Evolutionary conservation across 2,888 invertebrate genomes (phyloP), one percentile per base, ranked within the genome.

Genomic region (Aspidiotus destructor): DNA sequence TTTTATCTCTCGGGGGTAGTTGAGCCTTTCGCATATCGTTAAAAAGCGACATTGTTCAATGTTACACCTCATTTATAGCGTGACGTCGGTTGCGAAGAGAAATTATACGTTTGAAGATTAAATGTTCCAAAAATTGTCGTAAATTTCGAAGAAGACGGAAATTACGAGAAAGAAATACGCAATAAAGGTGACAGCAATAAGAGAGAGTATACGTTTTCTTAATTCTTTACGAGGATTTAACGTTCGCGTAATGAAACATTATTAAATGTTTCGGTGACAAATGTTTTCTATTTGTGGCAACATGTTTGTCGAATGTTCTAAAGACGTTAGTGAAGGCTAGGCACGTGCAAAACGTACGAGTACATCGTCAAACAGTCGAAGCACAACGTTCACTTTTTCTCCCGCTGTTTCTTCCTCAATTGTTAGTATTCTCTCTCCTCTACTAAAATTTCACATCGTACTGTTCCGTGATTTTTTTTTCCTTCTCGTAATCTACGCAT

Each of bases 101-200:
- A 65, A 65, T 65, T 65, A 65, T 58, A 58, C 48, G 41, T 57
- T 57, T 13, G 58, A 64, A 65, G 65, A 65, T 65, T 65, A 65
- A 65, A 65, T 58, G 65, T 17, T 65, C 41, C 58, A 57, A 65
- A 65, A 65, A 65, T 65, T 48, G 65, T 65, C 65, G 65, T 65
- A 65, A 65, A 65, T 65, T 65, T 65, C 58, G 17, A 40, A 16
- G 16, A 55, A 55, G 57, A 58, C 65, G 65, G 65, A 65, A 65
- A 65, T 65, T 65, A 65, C 65, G 55, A 41, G 48, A 58, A 41
- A 48, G 65, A 65, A 65, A 65, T 65, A 42, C 65, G 65, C 65
- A 65, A 65, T 65, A 65, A 65, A 65, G 65, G 65, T 65, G 65
- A 65, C 65, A 65, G 65, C 65, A 57, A 65, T 65, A 65, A 57